phyloP scores from a whole-genome alignment of 2,888 invertebrate genomes.

The Ypsolopha sequella region DNA sequence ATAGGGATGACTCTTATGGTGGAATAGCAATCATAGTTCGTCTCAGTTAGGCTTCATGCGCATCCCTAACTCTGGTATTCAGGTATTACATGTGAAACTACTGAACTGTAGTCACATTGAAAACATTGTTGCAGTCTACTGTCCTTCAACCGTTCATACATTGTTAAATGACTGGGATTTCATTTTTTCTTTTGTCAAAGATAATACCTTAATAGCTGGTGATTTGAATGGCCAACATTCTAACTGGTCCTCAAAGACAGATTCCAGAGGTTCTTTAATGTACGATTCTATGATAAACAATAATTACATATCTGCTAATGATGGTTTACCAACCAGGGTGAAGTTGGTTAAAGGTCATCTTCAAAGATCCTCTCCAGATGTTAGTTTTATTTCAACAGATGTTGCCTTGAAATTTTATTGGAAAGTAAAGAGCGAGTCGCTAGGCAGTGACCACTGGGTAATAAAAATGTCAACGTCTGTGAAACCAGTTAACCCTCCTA shows the following conservation, averaged over 20 bases:
- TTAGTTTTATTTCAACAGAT: conserved; percentile 10
- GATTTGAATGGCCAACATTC: conserved; percentile 19
- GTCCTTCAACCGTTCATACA: conserved; percentile 11
- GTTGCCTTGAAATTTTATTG: conserved; percentile 10
- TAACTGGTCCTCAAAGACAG: conserved; percentile 17
- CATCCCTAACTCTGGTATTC: conserved; percentile 5
- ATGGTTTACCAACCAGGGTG: conserved; percentile 10
- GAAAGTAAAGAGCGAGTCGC: conserved; percentile 10
- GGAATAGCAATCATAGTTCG: conserved; percentile 9
- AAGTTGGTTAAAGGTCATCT: conserved; percentile 10
- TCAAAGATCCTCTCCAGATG: conserved; percentile 15
- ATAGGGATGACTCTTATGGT: conserved; percentile 11
- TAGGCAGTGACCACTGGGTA: conserved; percentile 14
- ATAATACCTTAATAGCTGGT: conserved; percentile 13
- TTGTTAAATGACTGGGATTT: conserved; percentile 14
- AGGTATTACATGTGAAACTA: conserved; percentile 6
- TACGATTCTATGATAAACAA: conserved; percentile 12
- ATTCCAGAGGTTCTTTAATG: conserved; percentile 13
- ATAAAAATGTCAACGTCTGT: conserved; percentile 7
- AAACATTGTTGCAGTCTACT: conserved; percentile 13
- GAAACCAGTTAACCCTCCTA: background rate
- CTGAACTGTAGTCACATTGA: conserved; percentile 8
- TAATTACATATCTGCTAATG: conserved; percentile 11
- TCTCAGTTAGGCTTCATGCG: background rate
- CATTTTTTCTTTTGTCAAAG: conserved; percentile 7